Evolutionary conservation across 1,140 invertebrate species (phyloP).

Genomic region (Propsilocerus akamusi): DNA sequence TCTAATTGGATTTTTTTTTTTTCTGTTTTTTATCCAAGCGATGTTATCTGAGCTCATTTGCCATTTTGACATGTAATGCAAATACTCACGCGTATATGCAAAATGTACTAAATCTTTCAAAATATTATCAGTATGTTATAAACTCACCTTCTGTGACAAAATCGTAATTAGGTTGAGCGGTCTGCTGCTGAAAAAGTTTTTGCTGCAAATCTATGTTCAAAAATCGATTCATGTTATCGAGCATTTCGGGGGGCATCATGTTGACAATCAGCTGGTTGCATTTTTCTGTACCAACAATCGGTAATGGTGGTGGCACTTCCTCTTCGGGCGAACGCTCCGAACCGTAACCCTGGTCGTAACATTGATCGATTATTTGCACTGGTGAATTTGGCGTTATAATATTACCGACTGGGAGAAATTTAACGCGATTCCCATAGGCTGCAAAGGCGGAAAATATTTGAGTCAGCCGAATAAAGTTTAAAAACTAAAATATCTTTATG

Average conservation of each 20-base stretch:
- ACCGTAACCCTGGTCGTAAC: slow-evolving; percentile 56
- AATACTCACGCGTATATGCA: no score
- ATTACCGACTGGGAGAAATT: neutral
- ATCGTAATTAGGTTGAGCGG: slow-evolving; percentile 31
- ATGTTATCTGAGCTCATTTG: no score
- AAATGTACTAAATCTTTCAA: neutral
- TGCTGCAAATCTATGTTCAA: slow-evolving; percentile 15
- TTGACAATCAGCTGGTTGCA: neutral
- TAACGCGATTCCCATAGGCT: neutral
- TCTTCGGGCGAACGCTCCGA: slow-evolving; percentile 60
- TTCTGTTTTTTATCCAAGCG: no score
- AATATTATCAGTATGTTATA: neutral
- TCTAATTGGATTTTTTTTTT: no score
- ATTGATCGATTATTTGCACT: slow-evolving; percentile 23
- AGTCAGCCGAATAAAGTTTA: no score
- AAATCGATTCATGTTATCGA: neutral
- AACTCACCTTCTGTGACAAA: slow-evolving; percentile 41
- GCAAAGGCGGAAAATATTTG: neutral
- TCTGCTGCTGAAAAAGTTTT: slow-evolving; percentile 25
- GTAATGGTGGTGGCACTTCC: slow-evolving; percentile 44
- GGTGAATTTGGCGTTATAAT: neutral
- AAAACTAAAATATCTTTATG: no score
- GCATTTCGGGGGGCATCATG: neutral
- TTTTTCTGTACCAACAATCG: slow-evolving; percentile 7
- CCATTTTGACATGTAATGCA: no score